A percentile compares a stretch with the other conserved stretches of the same genome.
These are phyloP conservation scores for Pyrrhosoma nymphula DNA, from an alignment of 2,888 invertebrate species.

Conservation along the genomic window DNA sequence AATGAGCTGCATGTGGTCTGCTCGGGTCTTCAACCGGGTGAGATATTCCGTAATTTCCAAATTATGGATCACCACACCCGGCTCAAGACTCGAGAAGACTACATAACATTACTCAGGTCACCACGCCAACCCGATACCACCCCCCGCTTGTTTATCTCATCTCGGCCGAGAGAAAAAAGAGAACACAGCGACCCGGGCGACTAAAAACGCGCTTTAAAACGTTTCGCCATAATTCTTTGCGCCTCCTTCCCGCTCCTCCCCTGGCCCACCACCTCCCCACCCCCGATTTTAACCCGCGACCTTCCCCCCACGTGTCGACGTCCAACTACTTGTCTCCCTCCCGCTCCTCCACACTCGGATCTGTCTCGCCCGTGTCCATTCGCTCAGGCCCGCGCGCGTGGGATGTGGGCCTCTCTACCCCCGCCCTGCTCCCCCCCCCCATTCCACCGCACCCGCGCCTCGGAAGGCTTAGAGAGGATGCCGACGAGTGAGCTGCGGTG, in stretches of 20 bases:
- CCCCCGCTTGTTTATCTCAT: neutral
- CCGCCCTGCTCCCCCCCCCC: too few species aligned
- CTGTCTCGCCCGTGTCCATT: slow-evolving; percentile 30
- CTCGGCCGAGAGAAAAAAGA: too few species aligned
- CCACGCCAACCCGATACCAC: neutral
- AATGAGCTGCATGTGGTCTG: too few species aligned
- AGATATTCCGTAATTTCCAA: too few species aligned
- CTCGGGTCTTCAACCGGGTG: too few species aligned
- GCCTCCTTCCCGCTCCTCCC: neutral
- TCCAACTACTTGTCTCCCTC: neutral
- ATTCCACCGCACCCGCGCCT: too few species aligned
- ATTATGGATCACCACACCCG: too few species aligned
- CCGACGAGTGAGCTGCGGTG: neutral
- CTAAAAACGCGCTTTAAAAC: too few species aligned
- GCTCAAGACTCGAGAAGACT: too few species aligned
- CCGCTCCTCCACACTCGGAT: neutral
- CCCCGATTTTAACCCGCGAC: neutral
- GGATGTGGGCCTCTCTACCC: neutral
- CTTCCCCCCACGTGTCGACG: neutral
- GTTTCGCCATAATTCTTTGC: neutral
- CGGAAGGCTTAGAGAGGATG: neutral
- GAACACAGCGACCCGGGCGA: too few species aligned
- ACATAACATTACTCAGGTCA: too few species aligned
- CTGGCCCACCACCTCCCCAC: neutral
- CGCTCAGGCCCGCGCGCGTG: neutral